Evolutionary conservation across 2,888 invertebrate genomes (phyloP).

Genomic region (Boloria selene): DNA sequence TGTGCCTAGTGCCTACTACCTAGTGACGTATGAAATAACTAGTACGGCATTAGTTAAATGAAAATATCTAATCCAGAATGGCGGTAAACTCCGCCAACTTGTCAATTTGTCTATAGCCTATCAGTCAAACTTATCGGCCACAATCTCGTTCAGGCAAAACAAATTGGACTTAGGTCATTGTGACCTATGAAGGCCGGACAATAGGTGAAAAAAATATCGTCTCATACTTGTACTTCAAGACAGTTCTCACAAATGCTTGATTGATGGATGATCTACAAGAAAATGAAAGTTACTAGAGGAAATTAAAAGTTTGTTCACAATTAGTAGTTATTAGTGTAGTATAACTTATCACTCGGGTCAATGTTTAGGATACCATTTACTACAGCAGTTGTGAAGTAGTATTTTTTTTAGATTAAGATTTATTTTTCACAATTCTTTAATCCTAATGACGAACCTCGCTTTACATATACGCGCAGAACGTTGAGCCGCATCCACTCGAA

Average conservation of each 20-base stretch:
- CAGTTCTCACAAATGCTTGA: neutral
- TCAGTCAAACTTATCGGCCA: constrained; percentile 28
- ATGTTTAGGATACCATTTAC: too few species aligned
- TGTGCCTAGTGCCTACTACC: too few species aligned
- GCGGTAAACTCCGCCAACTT: neutral
- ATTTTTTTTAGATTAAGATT: too few species aligned
- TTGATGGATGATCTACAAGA: neutral
- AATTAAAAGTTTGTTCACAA: neutral
- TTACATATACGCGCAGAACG: too few species aligned
- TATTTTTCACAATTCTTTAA: too few species aligned
- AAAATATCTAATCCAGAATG: constrained; percentile 1
- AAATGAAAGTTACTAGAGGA: neutral
- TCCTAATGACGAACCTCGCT: too few species aligned
- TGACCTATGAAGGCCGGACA: constrained; percentile 8
- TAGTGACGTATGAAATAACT: too few species aligned
- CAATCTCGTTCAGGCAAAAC: constrained; percentile 18
- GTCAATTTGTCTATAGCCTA: constrained; percentile 26
- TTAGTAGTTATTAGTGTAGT: too few species aligned
- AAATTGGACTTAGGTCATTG: constrained; percentile 23
- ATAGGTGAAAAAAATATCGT: constrained; percentile 7
- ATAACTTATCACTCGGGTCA: too few species aligned
- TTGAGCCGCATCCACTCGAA: too few species aligned
- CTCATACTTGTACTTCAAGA: neutral
- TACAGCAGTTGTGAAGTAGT: too few species aligned
- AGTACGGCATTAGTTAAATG: too few species aligned